Percentiles rank a stretch among this genome's conserved stretches.
Evolutionary conservation across 1,140 invertebrate genomes (phyloP).

Genomic region (Zaprionus camerounensis): DNA sequence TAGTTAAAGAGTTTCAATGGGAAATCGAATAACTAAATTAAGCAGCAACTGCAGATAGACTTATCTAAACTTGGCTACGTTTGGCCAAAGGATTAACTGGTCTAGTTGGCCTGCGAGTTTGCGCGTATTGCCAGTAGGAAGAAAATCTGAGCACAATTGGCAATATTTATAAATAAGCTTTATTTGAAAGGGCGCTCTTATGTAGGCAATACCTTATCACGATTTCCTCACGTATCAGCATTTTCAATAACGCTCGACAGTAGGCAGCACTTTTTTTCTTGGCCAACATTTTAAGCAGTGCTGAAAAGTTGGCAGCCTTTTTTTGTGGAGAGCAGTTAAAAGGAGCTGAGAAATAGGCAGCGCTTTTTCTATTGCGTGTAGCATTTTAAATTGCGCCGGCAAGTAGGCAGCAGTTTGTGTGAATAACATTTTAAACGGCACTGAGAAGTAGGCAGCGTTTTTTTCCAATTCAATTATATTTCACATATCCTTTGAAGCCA

Average conservation of each 20-base stretch:
- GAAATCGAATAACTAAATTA: constrained; percentile 36
- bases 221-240: neutral
- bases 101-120: neutral
- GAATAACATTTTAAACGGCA: constrained; percentile 15
- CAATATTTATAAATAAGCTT: constrained; percentile 1
- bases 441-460: constrained; percentile 33
- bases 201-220: neutral
- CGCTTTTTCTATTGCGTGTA: constrained; percentile 15
- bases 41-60: constrained; percentile 1
- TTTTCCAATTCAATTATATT: constrained; percentile 20
- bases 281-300: neutral
- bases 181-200: neutral
- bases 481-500: constrained; percentile 6
- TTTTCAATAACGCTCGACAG: neutral
- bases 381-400: neutral
- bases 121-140: neutral
- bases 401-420: constrained; percentile 41
- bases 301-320: constrained; percentile 36
- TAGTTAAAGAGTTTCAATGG: constrained; percentile 18
- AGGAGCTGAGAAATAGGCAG: constrained; percentile 25
- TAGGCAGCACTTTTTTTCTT: neutral
- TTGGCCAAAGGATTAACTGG: constrained; percentile 15
- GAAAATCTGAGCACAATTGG: neutral
- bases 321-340: constrained; percentile 23
- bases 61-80: constrained; percentile 6